Conservation (phyloP, 2,888 invertebrate genomes). For the Crioceris asparagi region DNA sequence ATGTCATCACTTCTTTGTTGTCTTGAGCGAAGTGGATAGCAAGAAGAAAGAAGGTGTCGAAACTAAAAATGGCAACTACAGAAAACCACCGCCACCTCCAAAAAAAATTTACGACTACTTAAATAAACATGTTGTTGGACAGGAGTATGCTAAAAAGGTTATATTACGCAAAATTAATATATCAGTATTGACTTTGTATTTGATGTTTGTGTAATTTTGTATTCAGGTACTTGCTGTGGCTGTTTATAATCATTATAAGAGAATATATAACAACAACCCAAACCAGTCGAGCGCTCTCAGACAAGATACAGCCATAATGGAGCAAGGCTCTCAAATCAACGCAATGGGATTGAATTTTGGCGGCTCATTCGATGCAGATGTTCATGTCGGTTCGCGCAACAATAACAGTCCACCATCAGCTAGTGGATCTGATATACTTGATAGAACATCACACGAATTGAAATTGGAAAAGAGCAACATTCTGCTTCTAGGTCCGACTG, state of each 20-base stretch:
- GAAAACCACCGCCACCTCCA: conserved; percentile 88
- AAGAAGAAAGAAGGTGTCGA: conserved; percentile 79
- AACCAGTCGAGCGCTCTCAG: conserved; percentile 31
- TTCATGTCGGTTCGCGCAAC: too few relatives aligned
- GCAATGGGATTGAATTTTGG: too few relatives aligned
- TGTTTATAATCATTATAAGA: conserved; percentile 98
- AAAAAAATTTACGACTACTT: conserved; percentile 96
- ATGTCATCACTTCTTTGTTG: conserved; percentile 96
- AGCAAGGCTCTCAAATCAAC: conserved; percentile 42
- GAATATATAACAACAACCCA: conserved; percentile 88
- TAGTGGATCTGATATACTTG: conserved; percentile 68
- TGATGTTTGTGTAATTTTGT: not conserved
- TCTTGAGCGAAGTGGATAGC: conserved; percentile 85
- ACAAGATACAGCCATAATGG: conserved; percentile 45
- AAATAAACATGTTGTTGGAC: conserved; percentile 94
- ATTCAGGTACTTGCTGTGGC: conserved; percentile 79
- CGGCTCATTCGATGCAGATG: conserved; percentile 26
- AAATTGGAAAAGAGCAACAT: conserved; percentile 95
- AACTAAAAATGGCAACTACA: conserved; percentile 56
- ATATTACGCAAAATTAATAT: not conserved
- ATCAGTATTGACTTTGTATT: not conserved
- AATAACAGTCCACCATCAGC: conserved; percentile 19
- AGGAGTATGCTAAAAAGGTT: conserved; percentile 88
- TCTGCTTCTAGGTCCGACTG: conserved; percentile 90
- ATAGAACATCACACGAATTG: conserved; percentile 70